phyloP scores from a whole-genome alignment of 2,797 vertebrate genomes.

The Hemibagrus guttatus region DNA sequence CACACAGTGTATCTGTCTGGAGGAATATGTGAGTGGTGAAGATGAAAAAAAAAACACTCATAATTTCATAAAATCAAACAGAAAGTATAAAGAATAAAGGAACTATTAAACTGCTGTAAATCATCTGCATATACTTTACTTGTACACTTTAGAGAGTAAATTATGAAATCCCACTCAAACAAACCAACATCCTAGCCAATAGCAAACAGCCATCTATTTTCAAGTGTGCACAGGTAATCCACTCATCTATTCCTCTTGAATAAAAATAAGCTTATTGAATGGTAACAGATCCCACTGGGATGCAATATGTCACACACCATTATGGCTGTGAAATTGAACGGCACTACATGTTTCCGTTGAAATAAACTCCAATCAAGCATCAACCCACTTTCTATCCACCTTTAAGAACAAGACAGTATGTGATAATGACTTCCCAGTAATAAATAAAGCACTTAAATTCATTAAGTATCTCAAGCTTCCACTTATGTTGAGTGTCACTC shows the following conservation, averaged over 20 bases:
- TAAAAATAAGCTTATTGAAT: constrained; percentile 34
- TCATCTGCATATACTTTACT: constrained; percentile 1
- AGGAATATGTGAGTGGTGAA: not conserved
- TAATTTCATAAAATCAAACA: not conserved
- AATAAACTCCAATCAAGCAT: constrained; percentile 38
- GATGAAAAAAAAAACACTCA: not conserved
- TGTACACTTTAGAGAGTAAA: constrained; percentile 21
- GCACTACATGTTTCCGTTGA: constrained; percentile 20
- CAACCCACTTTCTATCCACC: constrained; percentile 11
- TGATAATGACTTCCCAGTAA: constrained; percentile 38
- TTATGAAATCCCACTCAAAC: constrained; percentile 2
- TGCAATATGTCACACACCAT: constrained; percentile 20
- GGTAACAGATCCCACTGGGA: constrained; percentile 21
- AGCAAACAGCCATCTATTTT: constrained; percentile 25
- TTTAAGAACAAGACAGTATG: not conserved
- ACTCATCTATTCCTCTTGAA: constrained; percentile 36
- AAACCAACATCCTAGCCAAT: constrained; percentile 8
- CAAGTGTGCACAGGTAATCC: constrained; percentile 28
- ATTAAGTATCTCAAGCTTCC: constrained; percentile 40
- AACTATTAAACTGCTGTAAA: constrained; percentile 6
- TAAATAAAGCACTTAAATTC: constrained; percentile 45
- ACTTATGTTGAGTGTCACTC: constrained; percentile 38
- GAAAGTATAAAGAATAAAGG: not conserved
- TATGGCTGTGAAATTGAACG: constrained; percentile 32
- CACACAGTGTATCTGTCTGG: not conserved